A percentile compares a stretch with the other conserved stretches of the same genome.
These are phyloP conservation scores for Monochamus alternatus DNA, from an alignment of 2,888 invertebrate species.

Conservation along the genomic window DNA sequence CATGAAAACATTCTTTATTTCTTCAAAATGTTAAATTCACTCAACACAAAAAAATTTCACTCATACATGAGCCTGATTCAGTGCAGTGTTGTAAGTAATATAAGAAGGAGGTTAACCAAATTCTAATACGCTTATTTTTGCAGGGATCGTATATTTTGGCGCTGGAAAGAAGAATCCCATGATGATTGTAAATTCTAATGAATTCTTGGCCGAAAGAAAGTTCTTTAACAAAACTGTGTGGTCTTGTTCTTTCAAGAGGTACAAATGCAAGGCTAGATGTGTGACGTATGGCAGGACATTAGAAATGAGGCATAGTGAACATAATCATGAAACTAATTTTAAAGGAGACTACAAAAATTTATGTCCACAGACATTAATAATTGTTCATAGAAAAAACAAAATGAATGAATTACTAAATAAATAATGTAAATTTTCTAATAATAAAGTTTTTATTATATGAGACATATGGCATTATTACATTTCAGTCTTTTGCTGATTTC, in stretches of 20 bases:
- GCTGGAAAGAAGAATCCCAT: constrained; percentile 45
- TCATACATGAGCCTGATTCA: too few species aligned
- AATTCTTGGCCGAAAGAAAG: constrained; percentile 41
- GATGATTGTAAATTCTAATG: constrained; percentile 41
- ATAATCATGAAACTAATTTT: constrained; percentile 36
- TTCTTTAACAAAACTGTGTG: constrained; percentile 45
- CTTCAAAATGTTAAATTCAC: too few species aligned
- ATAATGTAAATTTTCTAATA: neutral
- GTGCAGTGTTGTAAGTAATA: too few species aligned
- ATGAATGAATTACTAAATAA: neutral
- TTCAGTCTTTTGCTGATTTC: too few species aligned
- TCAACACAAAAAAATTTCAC: too few species aligned
- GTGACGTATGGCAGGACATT: constrained; percentile 47
- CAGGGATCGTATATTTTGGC: constrained; percentile 44
- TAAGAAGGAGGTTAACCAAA: too few species aligned
- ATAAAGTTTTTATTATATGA: neutral
- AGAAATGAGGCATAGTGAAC: constrained; percentile 45
- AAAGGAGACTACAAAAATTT: neutral
- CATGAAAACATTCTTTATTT: too few species aligned
- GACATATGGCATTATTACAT: too few species aligned
- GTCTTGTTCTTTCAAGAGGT: constrained; percentile 51
- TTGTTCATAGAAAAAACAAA: neutral
- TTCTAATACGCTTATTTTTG: neutral
- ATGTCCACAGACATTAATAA: neutral
- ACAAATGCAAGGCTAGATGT: constrained; percentile 54